These are phyloP conservation scores for Pachyrhynchus sulphureomaculatus DNA, from an alignment of 1,140 invertebrate species.

Conservation along the genomic window DNA sequence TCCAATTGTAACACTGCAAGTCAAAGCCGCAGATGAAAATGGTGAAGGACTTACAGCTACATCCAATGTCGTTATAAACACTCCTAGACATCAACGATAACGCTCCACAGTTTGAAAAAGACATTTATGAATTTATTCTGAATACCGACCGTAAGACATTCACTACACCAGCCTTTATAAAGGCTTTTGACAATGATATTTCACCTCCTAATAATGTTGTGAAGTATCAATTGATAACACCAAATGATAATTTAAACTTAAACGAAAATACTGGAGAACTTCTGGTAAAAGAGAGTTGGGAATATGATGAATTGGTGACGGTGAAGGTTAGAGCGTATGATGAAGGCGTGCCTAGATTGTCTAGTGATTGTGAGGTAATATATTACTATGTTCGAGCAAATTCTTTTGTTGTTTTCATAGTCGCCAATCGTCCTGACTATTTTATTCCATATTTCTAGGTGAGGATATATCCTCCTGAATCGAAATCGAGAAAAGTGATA, in stretches of 20 bases:
- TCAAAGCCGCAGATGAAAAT: constrained; percentile 84
- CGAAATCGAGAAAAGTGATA: constrained; percentile 68
- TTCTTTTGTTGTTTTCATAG: too few species aligned
- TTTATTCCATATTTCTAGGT: too few species aligned
- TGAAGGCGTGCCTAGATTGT: constrained; percentile 74
- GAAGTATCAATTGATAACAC: constrained; percentile 73
- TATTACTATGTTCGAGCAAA: too few species aligned
- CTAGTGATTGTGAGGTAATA: constrained; percentile 60
- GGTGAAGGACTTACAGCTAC: constrained; percentile 74
- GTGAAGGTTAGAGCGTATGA: constrained; percentile 73
- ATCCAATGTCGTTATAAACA: constrained; percentile 71
- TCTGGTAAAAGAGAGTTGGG: constrained; percentile 35
- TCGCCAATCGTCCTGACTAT: too few species aligned
- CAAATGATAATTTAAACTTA: constrained; percentile 54
- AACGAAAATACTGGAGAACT: constrained; percentile 74
- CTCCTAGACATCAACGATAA: constrained; percentile 87
- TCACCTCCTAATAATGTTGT: constrained; percentile 84
- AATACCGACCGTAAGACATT: constrained; percentile 72
- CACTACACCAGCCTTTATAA: constrained; percentile 69
- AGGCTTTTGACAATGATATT: constrained; percentile 80
- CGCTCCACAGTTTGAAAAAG: constrained; percentile 76
- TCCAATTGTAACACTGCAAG: constrained; percentile 71
- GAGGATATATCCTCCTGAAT: constrained; percentile 67
- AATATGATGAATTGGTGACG: constrained; percentile 33
- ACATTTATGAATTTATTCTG: constrained; percentile 79